Base-by-base conservation (phyloP, 2,888 invertebrate species). In the Melanostoma mellinum region DNA sequence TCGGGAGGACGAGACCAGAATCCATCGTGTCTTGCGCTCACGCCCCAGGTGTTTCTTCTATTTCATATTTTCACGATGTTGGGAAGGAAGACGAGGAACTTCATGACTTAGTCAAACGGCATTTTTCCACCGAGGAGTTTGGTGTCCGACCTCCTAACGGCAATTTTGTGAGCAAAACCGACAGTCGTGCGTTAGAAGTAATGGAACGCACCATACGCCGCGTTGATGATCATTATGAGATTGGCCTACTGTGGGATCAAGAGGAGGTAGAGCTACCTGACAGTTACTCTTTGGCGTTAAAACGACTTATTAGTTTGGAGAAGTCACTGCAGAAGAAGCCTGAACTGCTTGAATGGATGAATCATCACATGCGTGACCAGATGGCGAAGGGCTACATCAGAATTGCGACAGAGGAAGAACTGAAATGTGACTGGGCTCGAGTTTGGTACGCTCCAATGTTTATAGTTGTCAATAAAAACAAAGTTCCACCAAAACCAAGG, bases 91-190 rank as follows among this genome's bases (percentile, higher is more conserved):
- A 75, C 35, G 61, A 69, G 2, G 40, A 63, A 1, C 33, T 76
- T 0, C 69, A 76, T 38, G 48, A 69, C 3, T 8, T 61, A 6
- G 60, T 76, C 1, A 69, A 76, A 38, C 53, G 33, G 0, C 56
- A 77, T 46, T 71, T 77, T 10, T 38, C 58, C 6, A 77, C 56
- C 6, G 71, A 71, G 36, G 65, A 77, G 10, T 77, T 77, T 35
- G 71, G 65, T 35, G 71, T 77, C 6, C 44, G 38, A 6, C 58
- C 63, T 1, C 50, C 55, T 1, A 65, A 33, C 1, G 50, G 33
- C 40, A 40, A 65, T 2, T 58, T 72, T 30, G 38, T 65, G 1
- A 52, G 44, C 8, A 38, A 44, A 9, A 42, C 36, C 8, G 71
- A 63, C n/a, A 35, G 36, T 9, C 63, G 63, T 10, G 63, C 58